phyloP scores from a whole-genome alignment of 2,113 vertebrate species.

The Grantiella picta region DNA sequence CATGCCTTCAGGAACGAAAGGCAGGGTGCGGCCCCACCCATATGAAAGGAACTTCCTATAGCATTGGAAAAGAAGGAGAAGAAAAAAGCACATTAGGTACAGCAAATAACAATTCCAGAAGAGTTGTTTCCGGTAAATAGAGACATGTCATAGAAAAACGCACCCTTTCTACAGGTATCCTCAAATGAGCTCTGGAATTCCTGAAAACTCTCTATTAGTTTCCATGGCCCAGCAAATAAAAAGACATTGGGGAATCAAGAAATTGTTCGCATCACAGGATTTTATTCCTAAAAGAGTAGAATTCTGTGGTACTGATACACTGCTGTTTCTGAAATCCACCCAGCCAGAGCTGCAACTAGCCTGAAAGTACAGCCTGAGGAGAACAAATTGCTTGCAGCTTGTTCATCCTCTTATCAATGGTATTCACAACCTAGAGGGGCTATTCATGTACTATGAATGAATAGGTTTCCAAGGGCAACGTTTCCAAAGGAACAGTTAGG shows the following conservation, averaged over 20 bases:
- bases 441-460: slow-evolving; percentile 73
- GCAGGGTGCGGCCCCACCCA: slow-evolving; percentile 42
- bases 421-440: slow-evolving; percentile 64
- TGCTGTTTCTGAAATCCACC: slow-evolving; percentile 47
- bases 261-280: neutral
- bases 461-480: slow-evolving; percentile 75
- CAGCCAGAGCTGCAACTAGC: slow-evolving; percentile 44
- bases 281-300: neutral
- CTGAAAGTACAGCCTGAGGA: slow-evolving; percentile 11
- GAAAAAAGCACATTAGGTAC: neutral
- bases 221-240: rapidly evolving
- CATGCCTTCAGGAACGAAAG: neutral
- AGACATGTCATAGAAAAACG: neutral
- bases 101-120: neutral
- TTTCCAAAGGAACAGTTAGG: slow-evolving; percentile 40
- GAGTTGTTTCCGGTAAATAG: neutral
- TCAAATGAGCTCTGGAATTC: neutral
- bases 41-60: neutral
- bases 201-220: neutral
- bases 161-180: neutral
- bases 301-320: neutral
- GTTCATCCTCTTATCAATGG: slow-evolving; percentile 53
- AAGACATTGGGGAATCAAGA: neutral
- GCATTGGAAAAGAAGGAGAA: neutral
- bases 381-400: slow-evolving; percentile 31